Conservation (phyloP, 92 coral and sea anemone species). For the Hydrozoanthus gracilis region DNA sequence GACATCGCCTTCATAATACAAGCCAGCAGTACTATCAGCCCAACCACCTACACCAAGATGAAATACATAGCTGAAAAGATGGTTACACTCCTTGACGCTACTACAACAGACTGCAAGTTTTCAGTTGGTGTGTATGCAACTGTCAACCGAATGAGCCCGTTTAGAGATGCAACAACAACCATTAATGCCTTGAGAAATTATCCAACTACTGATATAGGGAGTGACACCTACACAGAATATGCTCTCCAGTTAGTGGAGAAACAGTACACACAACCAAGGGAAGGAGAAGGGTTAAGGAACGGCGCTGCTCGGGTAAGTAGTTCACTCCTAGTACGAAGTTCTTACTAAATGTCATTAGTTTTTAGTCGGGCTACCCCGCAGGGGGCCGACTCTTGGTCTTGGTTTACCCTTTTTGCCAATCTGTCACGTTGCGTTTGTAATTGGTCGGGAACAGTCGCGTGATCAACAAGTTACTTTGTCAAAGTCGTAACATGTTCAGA, state of each 20-base stretch:
- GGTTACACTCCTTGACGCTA: neutral
- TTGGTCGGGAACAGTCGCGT: too few relatives aligned
- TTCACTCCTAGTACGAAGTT: too few relatives aligned
- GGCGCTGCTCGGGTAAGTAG: neutral
- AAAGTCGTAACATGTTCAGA: too few relatives aligned
- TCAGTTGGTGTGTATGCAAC: neutral
- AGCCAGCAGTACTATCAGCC: neutral
- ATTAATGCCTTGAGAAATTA: neutral
- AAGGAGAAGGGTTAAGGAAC: neutral
- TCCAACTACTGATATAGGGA: neutral
- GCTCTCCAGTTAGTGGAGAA: neutral
- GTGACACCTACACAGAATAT: neutral
- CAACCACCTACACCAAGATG: neutral
- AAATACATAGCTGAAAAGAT: neutral
- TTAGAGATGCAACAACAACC: neutral
- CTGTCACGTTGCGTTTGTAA: too few relatives aligned
- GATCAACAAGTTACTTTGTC: too few relatives aligned
- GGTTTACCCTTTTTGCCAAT: too few relatives aligned
- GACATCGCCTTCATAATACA: constrained; percentile 7
- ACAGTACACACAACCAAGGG: too few relatives aligned
- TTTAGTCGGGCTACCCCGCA: too few relatives aligned
- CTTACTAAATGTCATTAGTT: too few relatives aligned
- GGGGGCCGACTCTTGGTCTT: too few relatives aligned
- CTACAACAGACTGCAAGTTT: constrained; percentile 3
- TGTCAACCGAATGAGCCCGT: neutral